phyloP scores from a whole-genome alignment of 2,113 vertebrate genomes.

The Brienomyrus brachyistius region DNA sequence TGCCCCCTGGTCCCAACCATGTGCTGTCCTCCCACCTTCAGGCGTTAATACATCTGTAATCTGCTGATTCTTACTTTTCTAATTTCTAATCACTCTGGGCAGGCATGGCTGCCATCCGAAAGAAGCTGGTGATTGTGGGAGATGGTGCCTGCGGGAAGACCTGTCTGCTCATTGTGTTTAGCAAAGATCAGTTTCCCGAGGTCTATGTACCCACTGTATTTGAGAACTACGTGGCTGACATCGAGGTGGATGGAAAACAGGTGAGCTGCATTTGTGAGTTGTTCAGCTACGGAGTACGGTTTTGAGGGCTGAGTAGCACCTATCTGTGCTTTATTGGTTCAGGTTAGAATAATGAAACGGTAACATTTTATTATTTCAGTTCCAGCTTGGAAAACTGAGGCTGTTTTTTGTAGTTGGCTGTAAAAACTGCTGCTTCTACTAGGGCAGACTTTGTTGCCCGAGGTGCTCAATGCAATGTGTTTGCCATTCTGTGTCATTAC shows the following conservation, averaged over 20 bases:
- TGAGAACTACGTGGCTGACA: conserved; percentile 98
- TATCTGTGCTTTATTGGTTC: not conserved
- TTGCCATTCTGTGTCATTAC: not conserved
- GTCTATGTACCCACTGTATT: conserved; percentile 97
- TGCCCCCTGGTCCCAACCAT: not conserved
- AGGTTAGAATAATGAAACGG: not conserved
- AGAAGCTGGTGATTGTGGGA: conserved; percentile 98
- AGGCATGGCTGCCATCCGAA: conserved; percentile 97
- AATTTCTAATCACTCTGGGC: conserved; percentile 17
- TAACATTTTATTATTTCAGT: not conserved
- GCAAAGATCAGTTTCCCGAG: conserved; percentile 98
- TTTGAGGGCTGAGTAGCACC: not conserved
- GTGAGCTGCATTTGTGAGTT: conserved; percentile 49
- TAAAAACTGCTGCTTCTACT: not conserved
- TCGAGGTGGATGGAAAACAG: conserved; percentile 95
- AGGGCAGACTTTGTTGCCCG: not conserved
- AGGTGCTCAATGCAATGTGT: not conserved
- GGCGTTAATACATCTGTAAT: not conserved
- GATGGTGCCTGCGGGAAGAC: conserved; percentile 98
- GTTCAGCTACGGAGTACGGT: not conserved
- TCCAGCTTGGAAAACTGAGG: not conserved
- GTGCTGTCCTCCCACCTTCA: not conserved
- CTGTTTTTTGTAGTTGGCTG: not conserved
- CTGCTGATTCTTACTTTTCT: not conserved
- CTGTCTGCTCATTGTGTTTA: conserved; percentile 96